Evolutionary conservation across 2,888 invertebrate genomes (phyloP), one percentile per base, ranked within the genome.

Genomic region (Cerastis leucographa): DNA sequence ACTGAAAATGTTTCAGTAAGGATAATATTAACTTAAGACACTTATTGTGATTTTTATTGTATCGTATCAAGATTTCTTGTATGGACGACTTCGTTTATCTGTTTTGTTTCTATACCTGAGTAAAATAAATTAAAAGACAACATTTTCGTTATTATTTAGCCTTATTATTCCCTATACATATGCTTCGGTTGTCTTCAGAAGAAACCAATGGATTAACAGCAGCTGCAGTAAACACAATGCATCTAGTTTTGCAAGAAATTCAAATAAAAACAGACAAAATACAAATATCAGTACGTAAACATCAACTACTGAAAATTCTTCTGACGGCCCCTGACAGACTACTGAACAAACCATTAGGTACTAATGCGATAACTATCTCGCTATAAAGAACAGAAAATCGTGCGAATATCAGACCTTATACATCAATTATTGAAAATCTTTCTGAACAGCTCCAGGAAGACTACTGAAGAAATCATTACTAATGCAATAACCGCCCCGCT

Each of bases 81-180:
- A 56, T 9, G 12, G 9, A 35, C 5, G 54, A 14, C 1, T 40
- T 19, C 14, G 8, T 25, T n/a, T 64, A 7, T 11, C 8, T 44
- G 9, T 42, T 70, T 46, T 59, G 4, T 56, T 35, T 44, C n/a
- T n/a, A 14, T 14, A 42, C n/a, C 17, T 46, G 2, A 51, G 35
- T 14, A 35, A 29, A 78, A 72, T 80, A 73, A 80, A 78, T 29
- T 0, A 9, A 42, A 51, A 54, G 0, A 46, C 6, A 42, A 35
- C 0, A 25, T 22, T 49, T 61, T 54, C 2, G 40, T 51, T 61
- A 29, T 49, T 61, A n/a, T 66, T 80, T 3, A 19, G 35, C 14
- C 46, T 42, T 35, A 4, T 9, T 46, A 54, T 14, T 25, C 25
- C 17, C 2, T 62, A n/a, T n/a, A 11, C 22, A 9, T 0, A 2